These are phyloP conservation scores for Bedellia somnulentella DNA, from an alignment of 2,888 invertebrate genomes.

Conservation along the genomic window DNA sequence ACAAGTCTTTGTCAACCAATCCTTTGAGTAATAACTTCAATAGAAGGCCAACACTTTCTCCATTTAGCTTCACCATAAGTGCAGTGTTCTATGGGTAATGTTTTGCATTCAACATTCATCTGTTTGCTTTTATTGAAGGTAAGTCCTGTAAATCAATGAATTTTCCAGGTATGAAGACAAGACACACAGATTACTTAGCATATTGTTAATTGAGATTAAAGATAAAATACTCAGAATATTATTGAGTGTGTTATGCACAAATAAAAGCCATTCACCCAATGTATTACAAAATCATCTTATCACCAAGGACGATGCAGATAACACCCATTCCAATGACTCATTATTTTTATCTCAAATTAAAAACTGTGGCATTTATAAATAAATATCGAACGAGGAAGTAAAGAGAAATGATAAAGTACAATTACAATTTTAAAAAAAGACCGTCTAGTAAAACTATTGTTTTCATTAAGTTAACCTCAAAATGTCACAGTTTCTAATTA, in stretches of 20 bases:
- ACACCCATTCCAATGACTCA: too few species aligned
- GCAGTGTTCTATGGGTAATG: conserved; percentile 27
- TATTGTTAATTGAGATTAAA: conserved; percentile 14
- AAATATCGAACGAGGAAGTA: too few species aligned
- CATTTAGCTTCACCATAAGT: conserved; percentile 49
- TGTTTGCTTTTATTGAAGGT: conserved; percentile 39
- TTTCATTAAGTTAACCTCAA: too few species aligned
- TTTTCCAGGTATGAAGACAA: conserved; percentile 52
- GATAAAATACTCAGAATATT: background rate
- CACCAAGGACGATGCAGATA: too few species aligned
- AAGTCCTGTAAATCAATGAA: conserved; percentile 60
- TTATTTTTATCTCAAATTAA: background rate
- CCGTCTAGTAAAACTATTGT: background rate
- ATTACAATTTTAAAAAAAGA: background rate
- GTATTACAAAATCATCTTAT: too few species aligned
- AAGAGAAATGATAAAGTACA: too few species aligned
- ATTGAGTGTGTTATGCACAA: too few species aligned
- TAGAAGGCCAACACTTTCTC: conserved; percentile 50
- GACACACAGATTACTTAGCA: conserved; percentile 48
- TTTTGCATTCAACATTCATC: conserved; percentile 43
- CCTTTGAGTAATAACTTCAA: conserved; percentile 30
- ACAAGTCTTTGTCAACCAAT: conserved; percentile 17
- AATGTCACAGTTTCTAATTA: too few species aligned
- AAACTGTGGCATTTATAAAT: conserved; percentile 1
- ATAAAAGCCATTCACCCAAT: too few species aligned